phyloP scores from a whole-genome alignment of 2,888 invertebrate species.

The Ennomos erosarius region DNA sequence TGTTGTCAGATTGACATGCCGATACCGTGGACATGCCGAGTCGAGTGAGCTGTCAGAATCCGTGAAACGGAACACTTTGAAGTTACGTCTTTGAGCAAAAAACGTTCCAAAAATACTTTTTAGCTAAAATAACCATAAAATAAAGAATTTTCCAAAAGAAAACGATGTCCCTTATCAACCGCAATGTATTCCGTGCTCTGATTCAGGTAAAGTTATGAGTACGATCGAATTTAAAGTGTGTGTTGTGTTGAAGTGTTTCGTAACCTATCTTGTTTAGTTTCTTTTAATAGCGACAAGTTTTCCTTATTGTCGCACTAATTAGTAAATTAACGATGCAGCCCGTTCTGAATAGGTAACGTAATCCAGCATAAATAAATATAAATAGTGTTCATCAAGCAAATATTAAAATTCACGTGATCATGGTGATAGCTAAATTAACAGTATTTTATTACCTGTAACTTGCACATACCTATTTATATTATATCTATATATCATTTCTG shows the following conservation, averaged over 20 bases:
- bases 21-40: no score
- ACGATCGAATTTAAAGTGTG: constrained; percentile 13
- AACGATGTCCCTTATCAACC: constrained; percentile 72
- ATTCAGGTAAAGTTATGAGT: constrained; percentile 64
- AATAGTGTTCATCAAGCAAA: no score
- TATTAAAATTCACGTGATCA: no score
- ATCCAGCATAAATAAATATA: no score
- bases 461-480: no score
- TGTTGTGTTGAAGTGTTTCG: constrained; percentile 62
- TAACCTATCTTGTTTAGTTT: constrained; percentile 56
- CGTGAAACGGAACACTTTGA: constrained; percentile 46
- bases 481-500: no score
- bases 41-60: constrained; percentile 46
- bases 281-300: constrained; percentile 29
- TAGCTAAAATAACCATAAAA: constrained; percentile 54
- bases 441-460: no score
- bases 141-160: constrained; percentile 40
- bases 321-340: constrained; percentile 9
- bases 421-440: no score
- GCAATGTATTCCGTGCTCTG: constrained; percentile 71
- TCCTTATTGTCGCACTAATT: constrained; percentile 21
- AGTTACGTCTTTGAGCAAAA: constrained; percentile 62
- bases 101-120: constrained; percentile 68
- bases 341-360: no score
- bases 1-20: constrained; percentile 12